phyloP scores from a whole-genome alignment of 2,888 invertebrate species.

The Tuta absoluta region DNA sequence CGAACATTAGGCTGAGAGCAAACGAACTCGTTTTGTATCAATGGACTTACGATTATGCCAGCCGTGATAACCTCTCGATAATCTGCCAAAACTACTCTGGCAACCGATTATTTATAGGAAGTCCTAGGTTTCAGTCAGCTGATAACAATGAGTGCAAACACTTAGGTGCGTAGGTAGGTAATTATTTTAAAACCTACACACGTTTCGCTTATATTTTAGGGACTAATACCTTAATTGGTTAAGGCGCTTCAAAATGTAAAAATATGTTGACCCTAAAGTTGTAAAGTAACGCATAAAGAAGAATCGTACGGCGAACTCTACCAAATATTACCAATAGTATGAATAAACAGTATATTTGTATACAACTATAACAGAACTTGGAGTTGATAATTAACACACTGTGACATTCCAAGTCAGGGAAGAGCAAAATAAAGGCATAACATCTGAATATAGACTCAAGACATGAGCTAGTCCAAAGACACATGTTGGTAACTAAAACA shows the following conservation, averaged over 20 bases:
- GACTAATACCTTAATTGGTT: too few species aligned
- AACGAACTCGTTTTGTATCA: slow-evolving; percentile 63
- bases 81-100: slow-evolving; percentile 49
- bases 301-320: neutral
- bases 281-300: neutral
- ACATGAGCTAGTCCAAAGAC: slow-evolving; percentile 19
- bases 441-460: slow-evolving; percentile 22
- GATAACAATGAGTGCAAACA: too few species aligned
- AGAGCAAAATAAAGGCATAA: slow-evolving; percentile 5
- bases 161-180: too few species aligned
- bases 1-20: slow-evolving; percentile 64
- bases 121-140: neutral
- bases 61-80: slow-evolving; percentile 61
- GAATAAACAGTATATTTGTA: neutral
- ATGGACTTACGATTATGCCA: slow-evolving; percentile 44
- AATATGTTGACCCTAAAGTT: neutral
- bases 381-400: neutral
- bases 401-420: neutral
- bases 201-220: neutral
- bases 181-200: neutral
- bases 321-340: neutral
- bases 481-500: slow-evolving; percentile 48
- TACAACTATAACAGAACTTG: slow-evolving; percentile 3
- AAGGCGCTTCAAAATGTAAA: too few species aligned
- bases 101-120: slow-evolving; percentile 34